Evolutionary conservation across 2,797 vertebrate genomes (phyloP).

Genomic region (Linurgus olivaceus): DNA sequence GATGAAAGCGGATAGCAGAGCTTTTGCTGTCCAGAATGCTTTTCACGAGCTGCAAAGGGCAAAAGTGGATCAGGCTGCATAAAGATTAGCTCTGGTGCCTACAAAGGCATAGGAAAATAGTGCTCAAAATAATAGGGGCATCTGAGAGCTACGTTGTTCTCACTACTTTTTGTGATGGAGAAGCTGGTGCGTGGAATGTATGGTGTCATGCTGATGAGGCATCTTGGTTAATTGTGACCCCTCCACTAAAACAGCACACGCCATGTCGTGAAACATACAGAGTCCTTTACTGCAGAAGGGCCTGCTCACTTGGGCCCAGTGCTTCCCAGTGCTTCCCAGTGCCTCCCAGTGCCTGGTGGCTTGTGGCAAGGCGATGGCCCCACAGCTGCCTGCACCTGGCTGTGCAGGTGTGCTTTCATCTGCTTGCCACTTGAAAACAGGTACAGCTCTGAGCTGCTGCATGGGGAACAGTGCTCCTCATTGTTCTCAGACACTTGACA

Average conservation of each 20-base stretch:
- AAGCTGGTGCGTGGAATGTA: fast-evolving
- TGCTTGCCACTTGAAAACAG: background rate
- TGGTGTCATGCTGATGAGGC: background rate
- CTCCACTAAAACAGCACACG: background rate
- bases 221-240: fast-evolving
- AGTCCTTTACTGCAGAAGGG: background rate
- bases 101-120: background rate
- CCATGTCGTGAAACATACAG: fast-evolving
- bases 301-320: background rate
- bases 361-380: background rate
- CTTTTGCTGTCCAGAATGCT: constrained; percentile 4
- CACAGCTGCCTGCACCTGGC: background rate
- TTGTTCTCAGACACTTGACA: background rate
- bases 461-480: fast-evolving
- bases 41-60: constrained; percentile 22
- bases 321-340: background rate
- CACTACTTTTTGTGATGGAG: background rate
- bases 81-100: background rate
- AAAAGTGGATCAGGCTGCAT: background rate
- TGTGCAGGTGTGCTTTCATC: fast-evolving
- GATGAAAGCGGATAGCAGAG: background rate
- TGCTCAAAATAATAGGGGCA: background rate
- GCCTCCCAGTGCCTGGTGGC: background rate
- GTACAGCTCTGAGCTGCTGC: background rate
- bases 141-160: background rate